Conservation (phyloP, 2,113 vertebrate species). For the Alligator sinensis region DNA sequence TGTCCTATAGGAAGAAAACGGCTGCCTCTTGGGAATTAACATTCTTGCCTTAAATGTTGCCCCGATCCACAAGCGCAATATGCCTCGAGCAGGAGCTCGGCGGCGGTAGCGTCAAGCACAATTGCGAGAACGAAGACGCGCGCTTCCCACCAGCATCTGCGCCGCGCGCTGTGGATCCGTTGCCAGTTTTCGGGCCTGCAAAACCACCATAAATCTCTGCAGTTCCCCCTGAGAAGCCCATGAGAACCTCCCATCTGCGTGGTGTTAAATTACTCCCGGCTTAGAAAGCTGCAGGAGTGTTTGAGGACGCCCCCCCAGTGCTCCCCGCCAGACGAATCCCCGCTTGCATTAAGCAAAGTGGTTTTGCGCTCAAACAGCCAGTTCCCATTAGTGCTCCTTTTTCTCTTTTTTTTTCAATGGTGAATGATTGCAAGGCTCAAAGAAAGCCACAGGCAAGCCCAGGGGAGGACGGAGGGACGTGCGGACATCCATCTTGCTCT, state of each 20-base stretch:
- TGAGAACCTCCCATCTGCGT: neutral
- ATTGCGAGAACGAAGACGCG: neutral
- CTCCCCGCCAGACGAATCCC: neutral
- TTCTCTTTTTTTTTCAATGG: neutral
- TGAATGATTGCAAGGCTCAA: neutral
- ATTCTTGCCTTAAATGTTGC: neutral
- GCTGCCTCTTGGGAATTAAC: neutral
- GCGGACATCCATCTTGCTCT: neutral
- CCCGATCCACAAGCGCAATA: neutral
- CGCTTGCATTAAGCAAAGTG: neutral
- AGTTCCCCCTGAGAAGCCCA: neutral
- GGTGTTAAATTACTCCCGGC: neutral
- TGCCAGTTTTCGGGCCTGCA: accelerated
- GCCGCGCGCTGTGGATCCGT: no score
- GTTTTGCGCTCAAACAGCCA: neutral
- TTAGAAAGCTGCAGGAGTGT: neutral
- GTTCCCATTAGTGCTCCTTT: conserved; percentile 19
- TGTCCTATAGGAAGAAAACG: neutral
- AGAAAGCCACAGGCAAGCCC: neutral
- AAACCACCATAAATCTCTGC: accelerated
- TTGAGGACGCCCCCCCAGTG: neutral
- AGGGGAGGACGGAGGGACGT: no score
- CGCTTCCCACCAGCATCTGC: neutral
- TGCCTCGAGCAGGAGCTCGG: neutral
- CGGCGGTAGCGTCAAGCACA: neutral